Evolutionary conservation across 2,797 vertebrate species (phyloP), one percentile per base, ranked within the genome.

Genomic region (Labroides dimidiatus): DNA sequence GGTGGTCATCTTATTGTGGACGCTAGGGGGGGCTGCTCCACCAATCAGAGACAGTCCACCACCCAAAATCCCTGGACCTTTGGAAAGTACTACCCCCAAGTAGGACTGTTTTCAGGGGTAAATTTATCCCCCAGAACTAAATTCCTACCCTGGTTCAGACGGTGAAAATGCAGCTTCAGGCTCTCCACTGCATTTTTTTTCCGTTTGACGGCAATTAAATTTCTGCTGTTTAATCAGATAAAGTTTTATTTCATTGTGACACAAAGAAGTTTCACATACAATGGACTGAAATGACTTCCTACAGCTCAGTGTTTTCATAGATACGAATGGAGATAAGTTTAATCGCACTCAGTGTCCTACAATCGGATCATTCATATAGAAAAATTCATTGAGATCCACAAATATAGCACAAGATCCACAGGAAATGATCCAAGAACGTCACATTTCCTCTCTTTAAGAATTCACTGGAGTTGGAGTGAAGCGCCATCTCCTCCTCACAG

Each of bases 391-490:
- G 0, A 0, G 0, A 1, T 63, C 10, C 36, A 45, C 0, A 3
- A 43, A 7, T 45, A 47, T 20, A 37, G 17, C 15, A 62, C 17
- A 33, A 60, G 41, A 75, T 15, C 30, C 17, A 42, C 52, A 59
- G 69, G 62, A 73, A 62, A 61, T 4, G 24, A 15, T 24, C 39
- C 55, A 39, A 75, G 62, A 82, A 86, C 10, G 77, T 39, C 66
- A 61, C 75, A 79, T 79, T 82, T 79, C 63, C 11, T 53, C 11
- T 67, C 61, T 27, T 44, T 4, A 24, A n/a, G 5, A 36, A 9
- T 19, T 44, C 16, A 56, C 66, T 74, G n/a, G n/a, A 50, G 43
- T 57, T 10, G 4, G 10, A 50, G 37, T 4, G 45, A 60, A 45
- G 1, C 1, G 0, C 23, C 0, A 2, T 2, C 19, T 41, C 47